A percentile compares a stretch with the other conserved stretches of the same genome.
Conservation (phyloP, 2,113 vertebrate species). For the Sinocyclocheilus rhinocerous region DNA sequence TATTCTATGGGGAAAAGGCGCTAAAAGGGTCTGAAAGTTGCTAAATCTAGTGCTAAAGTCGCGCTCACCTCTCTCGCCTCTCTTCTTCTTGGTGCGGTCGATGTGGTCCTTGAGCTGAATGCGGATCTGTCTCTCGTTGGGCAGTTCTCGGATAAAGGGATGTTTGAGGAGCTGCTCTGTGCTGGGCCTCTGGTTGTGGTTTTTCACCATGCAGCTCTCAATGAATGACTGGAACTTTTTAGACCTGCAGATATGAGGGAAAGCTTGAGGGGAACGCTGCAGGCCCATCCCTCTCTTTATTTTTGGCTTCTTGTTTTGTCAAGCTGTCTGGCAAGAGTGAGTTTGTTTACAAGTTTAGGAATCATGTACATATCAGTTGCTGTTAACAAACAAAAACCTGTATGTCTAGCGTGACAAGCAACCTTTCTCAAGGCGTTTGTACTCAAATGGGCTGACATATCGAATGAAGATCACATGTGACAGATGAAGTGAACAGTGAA, state of each 20-base stretch:
- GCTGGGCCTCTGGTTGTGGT: constrained; percentile 86
- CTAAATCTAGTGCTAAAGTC: too few relatives aligned
- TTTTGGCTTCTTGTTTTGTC: neutral
- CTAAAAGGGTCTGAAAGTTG: too few relatives aligned
- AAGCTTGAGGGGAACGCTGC: neutral
- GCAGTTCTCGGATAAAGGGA: constrained; percentile 88
- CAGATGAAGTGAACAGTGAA: constrained; percentile 9
- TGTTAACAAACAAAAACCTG: neutral
- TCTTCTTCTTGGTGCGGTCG: constrained; percentile 94
- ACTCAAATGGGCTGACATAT: neutral
- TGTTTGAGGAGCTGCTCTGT: constrained; percentile 94
- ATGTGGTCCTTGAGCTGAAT: constrained; percentile 99
- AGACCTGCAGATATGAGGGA: constrained; percentile 78
- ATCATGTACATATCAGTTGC: neutral
- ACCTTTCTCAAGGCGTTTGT: neutral
- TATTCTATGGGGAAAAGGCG: too few relatives aligned
- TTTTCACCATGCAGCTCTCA: constrained; percentile 94
- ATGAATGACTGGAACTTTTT: constrained; percentile 97
- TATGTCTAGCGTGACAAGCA: neutral
- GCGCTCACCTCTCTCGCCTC: constrained; percentile 91
- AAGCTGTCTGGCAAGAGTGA: neutral
- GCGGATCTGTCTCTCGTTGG: constrained; percentile 93
- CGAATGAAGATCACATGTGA: neutral
- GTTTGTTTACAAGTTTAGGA: neutral
- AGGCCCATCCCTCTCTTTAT: neutral